Percentiles rank a stretch among this genome's conserved stretches.
Conservation (phyloP, 1,140 invertebrate genomes). For the Brachionus manjavacas region DNA sequence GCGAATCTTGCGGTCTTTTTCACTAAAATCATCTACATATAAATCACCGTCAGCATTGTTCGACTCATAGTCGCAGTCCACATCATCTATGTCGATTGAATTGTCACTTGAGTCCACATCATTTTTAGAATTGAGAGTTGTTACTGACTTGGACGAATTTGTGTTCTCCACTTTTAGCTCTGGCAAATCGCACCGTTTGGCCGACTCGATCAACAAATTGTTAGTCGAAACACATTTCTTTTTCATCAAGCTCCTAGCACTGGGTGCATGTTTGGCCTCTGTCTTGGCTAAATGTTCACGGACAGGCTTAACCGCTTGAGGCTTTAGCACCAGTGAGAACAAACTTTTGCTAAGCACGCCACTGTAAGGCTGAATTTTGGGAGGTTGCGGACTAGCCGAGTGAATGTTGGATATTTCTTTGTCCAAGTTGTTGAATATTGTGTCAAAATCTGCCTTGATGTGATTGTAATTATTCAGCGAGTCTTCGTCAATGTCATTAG, state of each 20-base stretch:
- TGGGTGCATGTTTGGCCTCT: neutral
- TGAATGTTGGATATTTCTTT: constrained; percentile 12
- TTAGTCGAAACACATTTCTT: constrained; percentile 33
- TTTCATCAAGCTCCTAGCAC: neutral
- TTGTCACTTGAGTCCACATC: constrained; percentile 28
- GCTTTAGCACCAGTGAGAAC: constrained; percentile 24
- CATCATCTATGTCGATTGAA: constrained; percentile 22
- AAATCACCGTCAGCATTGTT: neutral
- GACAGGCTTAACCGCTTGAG: neutral
- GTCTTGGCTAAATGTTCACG: neutral
- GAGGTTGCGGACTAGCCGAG: neutral
- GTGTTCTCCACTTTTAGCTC: neutral
- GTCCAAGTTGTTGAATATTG: constrained; percentile 7
- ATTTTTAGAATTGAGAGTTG: constrained; percentile 26
- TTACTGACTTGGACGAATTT: constrained; percentile 25
- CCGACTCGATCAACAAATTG: neutral
- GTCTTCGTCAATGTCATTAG: constrained; percentile 17
- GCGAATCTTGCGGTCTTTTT: constrained; percentile 2
- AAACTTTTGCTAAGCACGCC: constrained; percentile 37
- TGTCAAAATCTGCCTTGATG: neutral
- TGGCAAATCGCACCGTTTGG: neutral
- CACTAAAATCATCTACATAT: neutral
- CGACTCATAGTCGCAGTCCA: neutral
- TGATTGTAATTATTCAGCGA: constrained; percentile 18
- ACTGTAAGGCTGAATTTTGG: constrained; percentile 33